A percentile compares a stretch with the other conserved stretches of the same genome.
These are phyloP conservation scores for Conopomorpha cramerella DNA, from an alignment of 1,140 invertebrate species.

Conservation along the genomic window DNA sequence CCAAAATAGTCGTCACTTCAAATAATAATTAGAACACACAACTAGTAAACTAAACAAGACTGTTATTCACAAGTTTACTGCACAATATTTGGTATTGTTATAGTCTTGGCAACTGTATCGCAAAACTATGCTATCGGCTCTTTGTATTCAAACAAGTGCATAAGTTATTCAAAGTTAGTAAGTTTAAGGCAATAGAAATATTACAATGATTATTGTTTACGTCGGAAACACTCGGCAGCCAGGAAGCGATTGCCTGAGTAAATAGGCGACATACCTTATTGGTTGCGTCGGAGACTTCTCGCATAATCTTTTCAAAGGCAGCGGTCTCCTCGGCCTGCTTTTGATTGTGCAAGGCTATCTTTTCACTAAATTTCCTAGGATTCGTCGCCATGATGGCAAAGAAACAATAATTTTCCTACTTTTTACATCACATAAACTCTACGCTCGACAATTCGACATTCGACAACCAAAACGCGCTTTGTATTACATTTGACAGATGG, in stretches of 20 bases:
- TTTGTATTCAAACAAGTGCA: constrained; percentile 14
- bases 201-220: constrained; percentile 59
- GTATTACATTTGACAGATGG: constrained; percentile 20
- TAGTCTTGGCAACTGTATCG: too few relatives aligned
- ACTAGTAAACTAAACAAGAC: too few relatives aligned
- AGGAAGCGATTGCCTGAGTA: constrained; percentile 57
- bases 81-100: too few relatives aligned
- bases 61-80: too few relatives aligned
- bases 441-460: too few relatives aligned
- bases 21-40: too few relatives aligned
- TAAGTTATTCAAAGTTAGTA: constrained; percentile 21
- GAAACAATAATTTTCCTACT: constrained; percentile 54
- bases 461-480: constrained; percentile 55
- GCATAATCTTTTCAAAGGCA: constrained; percentile 95
- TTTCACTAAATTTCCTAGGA: constrained; percentile 98
- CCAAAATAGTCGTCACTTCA: too few relatives aligned
- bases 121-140: too few relatives aligned
- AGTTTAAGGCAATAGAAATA: constrained; percentile 46
- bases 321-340: constrained; percentile 96
- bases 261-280: constrained; percentile 61
- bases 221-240: constrained; percentile 57
- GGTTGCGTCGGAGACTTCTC: constrained; percentile 90
- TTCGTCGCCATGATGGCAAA: constrained; percentile 76
- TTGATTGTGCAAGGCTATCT: constrained; percentile 96
- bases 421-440: constrained; percentile 60